phyloP scores from a whole-genome alignment of 92 coral and sea anemone species.

The Micromussa lordhowensis region DNA sequence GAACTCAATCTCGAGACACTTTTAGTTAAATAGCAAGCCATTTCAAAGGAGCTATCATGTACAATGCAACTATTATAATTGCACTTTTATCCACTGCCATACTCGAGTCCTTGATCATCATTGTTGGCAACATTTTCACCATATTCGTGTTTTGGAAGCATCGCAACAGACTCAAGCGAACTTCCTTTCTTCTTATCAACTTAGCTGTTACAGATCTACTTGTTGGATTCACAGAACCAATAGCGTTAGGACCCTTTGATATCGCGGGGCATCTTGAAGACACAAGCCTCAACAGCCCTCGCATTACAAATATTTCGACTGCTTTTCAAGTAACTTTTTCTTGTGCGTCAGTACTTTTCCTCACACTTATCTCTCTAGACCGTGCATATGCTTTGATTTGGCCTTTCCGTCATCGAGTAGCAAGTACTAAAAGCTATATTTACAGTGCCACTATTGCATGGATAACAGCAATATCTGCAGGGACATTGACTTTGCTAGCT shows the following conservation, averaged over 20 bases:
- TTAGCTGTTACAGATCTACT: neutral
- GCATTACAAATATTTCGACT: neutral
- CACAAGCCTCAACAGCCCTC: neutral
- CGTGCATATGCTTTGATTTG: constrained; percentile 2
- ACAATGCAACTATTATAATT: neutral
- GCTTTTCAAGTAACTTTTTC: neutral
- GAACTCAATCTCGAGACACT: too few species aligned
- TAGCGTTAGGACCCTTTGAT: neutral
- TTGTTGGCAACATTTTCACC: neutral
- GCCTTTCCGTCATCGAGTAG: constrained; percentile 15
- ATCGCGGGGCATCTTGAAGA: neutral
- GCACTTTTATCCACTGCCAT: neutral
- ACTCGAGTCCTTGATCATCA: neutral
- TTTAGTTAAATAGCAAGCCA: too few species aligned
- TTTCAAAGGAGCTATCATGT: neutral
- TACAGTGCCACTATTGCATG: neutral
- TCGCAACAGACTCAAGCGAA: neutral
- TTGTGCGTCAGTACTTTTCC: neutral
- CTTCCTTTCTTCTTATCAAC: neutral
- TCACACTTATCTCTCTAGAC: neutral
- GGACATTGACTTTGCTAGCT: neutral
- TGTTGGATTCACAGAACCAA: neutral
- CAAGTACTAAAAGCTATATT: neutral
- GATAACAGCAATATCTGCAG: neutral
- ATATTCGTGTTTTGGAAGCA: constrained; percentile 5